Base-by-base conservation (phyloP, 2,888 invertebrate genomes). In the Pseudococcus jackbeardsleyi region DNA sequence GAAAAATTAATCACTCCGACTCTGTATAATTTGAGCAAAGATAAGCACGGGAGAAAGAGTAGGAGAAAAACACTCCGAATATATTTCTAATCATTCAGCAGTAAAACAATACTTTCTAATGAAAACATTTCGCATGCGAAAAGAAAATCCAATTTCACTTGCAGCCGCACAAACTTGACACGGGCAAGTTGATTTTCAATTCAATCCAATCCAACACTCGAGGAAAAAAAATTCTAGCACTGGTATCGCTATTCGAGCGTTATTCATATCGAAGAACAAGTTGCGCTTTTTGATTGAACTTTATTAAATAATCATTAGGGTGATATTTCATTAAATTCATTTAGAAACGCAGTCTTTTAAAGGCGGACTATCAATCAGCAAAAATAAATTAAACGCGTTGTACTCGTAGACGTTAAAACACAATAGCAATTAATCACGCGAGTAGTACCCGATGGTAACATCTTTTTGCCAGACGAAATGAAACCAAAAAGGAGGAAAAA, bases 291-390 rank as follows among this genome's bases (percentile, higher is more conserved):
- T 22, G 64, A 64, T 64, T 22, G 64, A 59, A 64, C 64, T 72
- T 72, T 72, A 72, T 72, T 72, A 72, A 72, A 72, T 72, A 72
- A 72, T 72, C 72, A 72, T 72, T 72, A 72, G 64, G 64, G 64
- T 64, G 64, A 64, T 64, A 64, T 64, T 64, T 64, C 22, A 72
- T 72, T 17, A 72, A 72, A 72, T 72, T 72, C 26, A 72, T 72
- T 72, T 72, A 72, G 15, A 72, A 72, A 72, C 72, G 9, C 7
- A 72, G 33, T 72, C 26, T 72, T 72, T 72, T 33, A 72, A 72
- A 33, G 72, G 33, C 72, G 72, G 42, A 72, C 72, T 72, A 72
- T 72, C 72, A 72, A 72, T 72, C 39, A 33, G 72, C 72, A 72
- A 72, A 72, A 72, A 72, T 72, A 72, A 72, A 72, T 33, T 33